phyloP scores from a whole-genome alignment of 2,113 vertebrate species.

The Asarcornis scutulata region DNA sequence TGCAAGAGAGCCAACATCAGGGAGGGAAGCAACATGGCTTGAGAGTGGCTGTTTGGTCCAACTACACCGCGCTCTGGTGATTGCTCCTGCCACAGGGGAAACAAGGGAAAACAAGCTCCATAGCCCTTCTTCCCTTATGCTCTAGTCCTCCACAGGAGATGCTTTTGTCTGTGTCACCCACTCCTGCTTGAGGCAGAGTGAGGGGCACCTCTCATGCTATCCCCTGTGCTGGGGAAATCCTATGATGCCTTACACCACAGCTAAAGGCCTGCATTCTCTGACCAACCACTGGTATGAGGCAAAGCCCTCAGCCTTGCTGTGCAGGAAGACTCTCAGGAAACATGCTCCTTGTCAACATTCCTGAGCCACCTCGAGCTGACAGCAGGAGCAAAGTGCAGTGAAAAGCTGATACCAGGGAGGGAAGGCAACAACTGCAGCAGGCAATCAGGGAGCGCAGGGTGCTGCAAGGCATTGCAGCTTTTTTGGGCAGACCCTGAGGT shows the following conservation, averaged over 20 bases:
- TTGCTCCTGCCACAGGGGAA: background rate
- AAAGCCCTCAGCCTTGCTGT: background rate
- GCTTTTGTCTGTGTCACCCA: background rate
- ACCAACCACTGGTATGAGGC: background rate
- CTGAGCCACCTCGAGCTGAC: background rate
- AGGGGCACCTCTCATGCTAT: background rate
- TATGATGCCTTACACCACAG: background rate
- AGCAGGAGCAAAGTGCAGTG: background rate
- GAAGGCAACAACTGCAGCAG: background rate
- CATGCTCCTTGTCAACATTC: background rate
- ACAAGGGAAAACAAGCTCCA: background rate
- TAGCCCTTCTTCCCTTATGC: background rate
- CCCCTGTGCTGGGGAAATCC: background rate
- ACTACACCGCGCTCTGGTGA: background rate
- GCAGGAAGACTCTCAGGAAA: background rate
- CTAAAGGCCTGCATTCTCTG: background rate
- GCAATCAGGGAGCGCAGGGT: background rate
- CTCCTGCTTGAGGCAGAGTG: background rate
- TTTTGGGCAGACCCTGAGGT: background rate
- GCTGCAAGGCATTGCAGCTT: background rate
- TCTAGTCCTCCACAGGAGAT: background rate
- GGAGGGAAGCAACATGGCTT: background rate
- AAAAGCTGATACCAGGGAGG: background rate
- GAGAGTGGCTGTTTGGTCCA: background rate
- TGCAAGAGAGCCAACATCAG: background rate